These are phyloP conservation scores for Lymantria dispar DNA, from an alignment of 2,888 invertebrate genomes.

Conservation along the genomic window DNA sequence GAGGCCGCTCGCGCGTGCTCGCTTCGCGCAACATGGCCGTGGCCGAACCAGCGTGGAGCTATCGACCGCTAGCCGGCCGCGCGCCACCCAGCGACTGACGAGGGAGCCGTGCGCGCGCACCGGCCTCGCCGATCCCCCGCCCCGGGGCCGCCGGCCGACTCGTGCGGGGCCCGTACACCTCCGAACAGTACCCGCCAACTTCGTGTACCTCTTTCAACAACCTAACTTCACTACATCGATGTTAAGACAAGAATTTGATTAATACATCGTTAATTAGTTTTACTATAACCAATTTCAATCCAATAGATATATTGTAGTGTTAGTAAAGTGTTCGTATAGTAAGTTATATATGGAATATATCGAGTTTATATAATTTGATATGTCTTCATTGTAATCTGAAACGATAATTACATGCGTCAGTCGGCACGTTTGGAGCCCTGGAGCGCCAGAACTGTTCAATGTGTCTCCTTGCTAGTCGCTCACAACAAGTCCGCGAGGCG, in stretches of 20 bases:
- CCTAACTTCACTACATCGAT: too few species aligned
- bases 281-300: too few species aligned
- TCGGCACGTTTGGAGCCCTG: constrained; percentile 11
- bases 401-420: constrained; percentile 33
- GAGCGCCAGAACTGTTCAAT: constrained; percentile 23
- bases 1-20: constrained; percentile 64
- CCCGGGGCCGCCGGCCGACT: constrained; percentile 30
- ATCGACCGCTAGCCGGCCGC: constrained; percentile 77
- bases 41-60: constrained; percentile 59
- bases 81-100: constrained; percentile 73
- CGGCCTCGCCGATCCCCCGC: constrained; percentile 42
- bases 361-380: constrained; percentile 17
- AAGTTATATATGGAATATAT: background rate
- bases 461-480: constrained; percentile 27
- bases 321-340: background rate
- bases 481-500: constrained; percentile 43
- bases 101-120: constrained; percentile 71
- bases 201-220: background rate
- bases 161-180: constrained; percentile 23
- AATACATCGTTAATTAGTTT: too few species aligned
- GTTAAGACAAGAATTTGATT: too few species aligned
- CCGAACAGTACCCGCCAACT: constrained; percentile 32
- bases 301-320: too few species aligned
- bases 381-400: constrained; percentile 29
- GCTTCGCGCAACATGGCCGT: constrained; percentile 66